Evolutionary conservation across 2,888 invertebrate genomes (phyloP).

Genomic region (Slavum lentiscoides): DNA sequence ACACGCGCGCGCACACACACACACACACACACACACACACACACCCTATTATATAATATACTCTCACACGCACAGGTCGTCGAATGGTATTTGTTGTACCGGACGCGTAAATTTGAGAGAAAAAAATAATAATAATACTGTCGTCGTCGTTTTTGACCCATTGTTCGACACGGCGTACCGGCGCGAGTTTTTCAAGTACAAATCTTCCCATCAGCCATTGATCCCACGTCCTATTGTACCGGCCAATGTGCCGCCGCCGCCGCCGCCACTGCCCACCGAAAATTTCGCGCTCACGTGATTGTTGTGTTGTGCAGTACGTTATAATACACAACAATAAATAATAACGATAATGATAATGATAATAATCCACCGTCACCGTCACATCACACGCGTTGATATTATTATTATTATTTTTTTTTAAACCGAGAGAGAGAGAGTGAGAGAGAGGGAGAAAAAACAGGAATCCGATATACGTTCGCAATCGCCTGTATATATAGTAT

Average conservation of each 20-base stretch:
- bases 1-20: no score
- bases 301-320: no score
- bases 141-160: constrained; percentile 46
- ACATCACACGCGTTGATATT: no score
- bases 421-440: no score
- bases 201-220: constrained; percentile 51
- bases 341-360: no score
- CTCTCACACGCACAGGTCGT: neutral
- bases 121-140: constrained; percentile 26
- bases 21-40: neutral
- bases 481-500: no score
- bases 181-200: constrained; percentile 47
- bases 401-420: no score
- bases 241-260: constrained; percentile 5
- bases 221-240: constrained; percentile 46
- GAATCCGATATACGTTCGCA: no score
- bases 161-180: constrained; percentile 27
- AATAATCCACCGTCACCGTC: no score
- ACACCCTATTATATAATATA: neutral
- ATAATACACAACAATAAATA: no score
- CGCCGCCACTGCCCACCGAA: constrained; percentile 23
- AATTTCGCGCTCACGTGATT: constrained; percentile 26
- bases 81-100: constrained; percentile 32
- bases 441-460: no score
- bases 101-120: constrained; percentile 47